Evolutionary conservation across 2,888 invertebrate genomes (phyloP).

Genomic region (Taenaris catops): DNA sequence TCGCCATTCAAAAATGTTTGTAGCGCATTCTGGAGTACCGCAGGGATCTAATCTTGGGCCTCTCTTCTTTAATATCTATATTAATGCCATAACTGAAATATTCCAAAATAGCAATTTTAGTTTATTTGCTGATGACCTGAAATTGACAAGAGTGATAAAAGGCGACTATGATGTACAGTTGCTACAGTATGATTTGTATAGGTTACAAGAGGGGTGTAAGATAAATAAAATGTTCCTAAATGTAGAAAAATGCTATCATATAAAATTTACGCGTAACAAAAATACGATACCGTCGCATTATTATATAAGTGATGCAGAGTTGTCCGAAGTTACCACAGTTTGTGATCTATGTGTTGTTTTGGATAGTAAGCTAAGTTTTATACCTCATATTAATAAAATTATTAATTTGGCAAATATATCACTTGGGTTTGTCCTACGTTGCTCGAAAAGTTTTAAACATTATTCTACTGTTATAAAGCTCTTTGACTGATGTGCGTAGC

Average conservation of each 20-base stretch:
- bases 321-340: slow-evolving; percentile 2
- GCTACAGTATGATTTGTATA: too few relatives aligned
- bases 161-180: too few relatives aligned
- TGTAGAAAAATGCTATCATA: too few relatives aligned
- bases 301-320: too few relatives aligned
- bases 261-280: too few relatives aligned
- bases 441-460: slow-evolving; percentile 6
- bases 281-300: too few relatives aligned
- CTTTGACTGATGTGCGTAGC: slow-evolving; percentile 8
- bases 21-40: too few relatives aligned
- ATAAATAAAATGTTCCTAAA: too few relatives aligned
- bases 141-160: neutral
- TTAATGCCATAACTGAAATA: neutral
- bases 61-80: too few relatives aligned
- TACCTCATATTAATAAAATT: slow-evolving; percentile 8
- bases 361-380: slow-evolving; percentile 9
- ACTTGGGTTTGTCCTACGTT: slow-evolving; percentile 10
- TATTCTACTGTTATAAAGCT: slow-evolving; percentile 5
- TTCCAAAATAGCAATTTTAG: neutral
- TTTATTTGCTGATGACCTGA: neutral
- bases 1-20: too few relatives aligned
- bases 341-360: slow-evolving; percentile 5
- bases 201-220: too few relatives aligned
- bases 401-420: slow-evolving; percentile 8
- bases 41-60: too few relatives aligned